Evolutionary conservation across 1,140 invertebrate species (phyloP).

Genomic region (Cephus cinctus): DNA sequence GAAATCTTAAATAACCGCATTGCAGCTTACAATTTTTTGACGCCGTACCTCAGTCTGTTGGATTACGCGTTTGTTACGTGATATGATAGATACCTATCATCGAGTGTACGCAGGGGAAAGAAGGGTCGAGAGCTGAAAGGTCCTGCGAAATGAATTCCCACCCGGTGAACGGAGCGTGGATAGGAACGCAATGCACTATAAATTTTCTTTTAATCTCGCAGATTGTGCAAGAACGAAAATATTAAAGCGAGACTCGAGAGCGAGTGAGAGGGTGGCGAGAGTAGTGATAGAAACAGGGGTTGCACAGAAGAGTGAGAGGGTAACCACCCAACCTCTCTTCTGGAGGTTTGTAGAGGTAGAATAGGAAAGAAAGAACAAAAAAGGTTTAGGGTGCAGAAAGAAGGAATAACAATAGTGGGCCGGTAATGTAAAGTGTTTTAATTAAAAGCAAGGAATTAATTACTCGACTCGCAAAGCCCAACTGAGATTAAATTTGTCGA

Average conservation of each 20-base stretch:
- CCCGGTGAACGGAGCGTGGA: constrained; percentile 20
- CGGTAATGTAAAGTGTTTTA: constrained; percentile 28
- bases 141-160: constrained; percentile 36
- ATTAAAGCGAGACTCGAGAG: constrained; percentile 23
- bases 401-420: constrained; percentile 13
- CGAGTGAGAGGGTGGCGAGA: too few relatives aligned
- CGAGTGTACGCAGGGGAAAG: too few relatives aligned
- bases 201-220: constrained; percentile 48
- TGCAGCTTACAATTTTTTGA: too few relatives aligned
- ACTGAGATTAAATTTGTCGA: constrained; percentile 18
- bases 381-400: constrained; percentile 1
- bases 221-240: constrained; percentile 31
- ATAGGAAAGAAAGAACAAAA: constrained; percentile 7
- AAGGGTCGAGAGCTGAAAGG: constrained; percentile 37
- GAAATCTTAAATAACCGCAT: too few relatives aligned
- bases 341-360: constrained; percentile 3
- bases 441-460: constrained; percentile 33
- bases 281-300: neutral
- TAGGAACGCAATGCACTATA: constrained; percentile 30
- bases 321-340: too few relatives aligned
- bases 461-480: constrained; percentile 18
- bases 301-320: constrained; percentile 5
- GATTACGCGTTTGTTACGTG: too few relatives aligned
- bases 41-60: too few relatives aligned
- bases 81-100: too few relatives aligned